phyloP scores from a whole-genome alignment of 2,888 invertebrate species.

The Acrobasis consociella region DNA sequence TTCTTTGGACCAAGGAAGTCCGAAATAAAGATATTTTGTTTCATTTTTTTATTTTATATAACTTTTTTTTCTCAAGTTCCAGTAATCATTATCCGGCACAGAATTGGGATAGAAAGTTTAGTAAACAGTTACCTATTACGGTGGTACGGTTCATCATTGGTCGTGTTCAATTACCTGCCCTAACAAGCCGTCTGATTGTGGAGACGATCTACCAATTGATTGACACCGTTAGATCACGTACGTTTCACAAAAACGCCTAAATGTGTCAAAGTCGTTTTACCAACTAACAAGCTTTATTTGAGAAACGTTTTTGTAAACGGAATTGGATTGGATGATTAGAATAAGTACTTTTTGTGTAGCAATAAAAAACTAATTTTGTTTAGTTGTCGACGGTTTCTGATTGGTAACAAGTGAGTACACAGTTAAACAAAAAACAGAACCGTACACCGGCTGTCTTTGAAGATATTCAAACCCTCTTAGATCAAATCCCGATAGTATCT shows the following conservation, averaged over 20 bases:
- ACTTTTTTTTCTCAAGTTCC: too few relatives aligned
- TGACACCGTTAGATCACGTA: constrained; percentile 56
- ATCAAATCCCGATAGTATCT: too few relatives aligned
- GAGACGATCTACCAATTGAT: constrained; percentile 39
- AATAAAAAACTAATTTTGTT: too few relatives aligned
- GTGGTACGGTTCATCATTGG: constrained; percentile 40
- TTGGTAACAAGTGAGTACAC: too few relatives aligned
- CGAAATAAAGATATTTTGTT: too few relatives aligned
- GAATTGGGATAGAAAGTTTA: constrained; percentile 32
- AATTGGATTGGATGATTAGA: constrained; percentile 37
- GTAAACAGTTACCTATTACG: constrained; percentile 48
- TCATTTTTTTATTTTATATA: too few relatives aligned
- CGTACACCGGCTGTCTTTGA: too few relatives aligned
- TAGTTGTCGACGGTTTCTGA: too few relatives aligned
- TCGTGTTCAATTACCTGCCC: constrained; percentile 52
- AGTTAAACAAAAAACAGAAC: too few relatives aligned
- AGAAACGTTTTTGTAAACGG: constrained; percentile 13
- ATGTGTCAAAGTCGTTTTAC: constrained; percentile 43
- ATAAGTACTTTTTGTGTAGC: constrained; percentile 12
- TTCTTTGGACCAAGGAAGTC: too few relatives aligned
- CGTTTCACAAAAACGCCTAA: constrained; percentile 43
- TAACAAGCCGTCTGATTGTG: constrained; percentile 50
- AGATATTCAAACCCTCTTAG: too few relatives aligned
- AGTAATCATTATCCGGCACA: not conserved
- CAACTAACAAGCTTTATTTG: constrained; percentile 8